A percentile compares a stretch with the other conserved stretches of the same genome.
Conservation (phyloP, 1,140 invertebrate genomes). For the Zaprionus taronus region DNA sequence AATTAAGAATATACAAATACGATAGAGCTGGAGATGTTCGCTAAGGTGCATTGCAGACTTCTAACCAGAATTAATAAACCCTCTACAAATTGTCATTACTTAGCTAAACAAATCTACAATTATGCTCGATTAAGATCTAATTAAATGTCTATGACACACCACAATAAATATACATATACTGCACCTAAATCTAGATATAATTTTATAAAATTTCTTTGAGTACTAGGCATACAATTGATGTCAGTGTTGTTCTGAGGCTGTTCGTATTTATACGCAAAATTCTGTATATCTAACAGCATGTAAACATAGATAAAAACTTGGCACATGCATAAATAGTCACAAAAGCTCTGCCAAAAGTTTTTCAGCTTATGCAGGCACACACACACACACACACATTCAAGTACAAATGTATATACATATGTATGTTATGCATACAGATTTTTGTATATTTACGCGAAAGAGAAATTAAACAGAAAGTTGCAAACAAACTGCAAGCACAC, state of each 20-base stretch:
- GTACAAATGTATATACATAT: neutral
- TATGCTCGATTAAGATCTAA: too few species aligned
- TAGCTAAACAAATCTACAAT: too few species aligned
- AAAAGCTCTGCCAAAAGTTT: constrained; percentile 25
- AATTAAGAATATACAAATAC: too few species aligned
- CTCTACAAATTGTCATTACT: too few species aligned
- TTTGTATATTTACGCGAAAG: constrained; percentile 73
- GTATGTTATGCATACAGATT: constrained; percentile 30
- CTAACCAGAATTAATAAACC: too few species aligned
- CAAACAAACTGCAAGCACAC: constrained; percentile 35
- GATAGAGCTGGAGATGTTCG: too few species aligned
- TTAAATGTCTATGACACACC: too few species aligned
- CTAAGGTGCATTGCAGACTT: too few species aligned
- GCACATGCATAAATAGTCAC: constrained; percentile 32
- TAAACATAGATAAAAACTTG: constrained; percentile 23
- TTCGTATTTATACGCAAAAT: neutral
- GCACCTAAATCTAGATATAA: neutral
- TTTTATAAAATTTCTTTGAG: neutral
- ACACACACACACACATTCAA: neutral
- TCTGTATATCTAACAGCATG: neutral
- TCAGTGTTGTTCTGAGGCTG: neutral
- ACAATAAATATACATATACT: too few species aligned
- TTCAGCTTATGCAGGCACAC: neutral
- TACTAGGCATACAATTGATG: neutral
- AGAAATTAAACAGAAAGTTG: constrained; percentile 61